These are phyloP conservation scores for Platycercus adscitus DNA, from an alignment of 2,113 vertebrate species.

Conservation along the genomic window DNA sequence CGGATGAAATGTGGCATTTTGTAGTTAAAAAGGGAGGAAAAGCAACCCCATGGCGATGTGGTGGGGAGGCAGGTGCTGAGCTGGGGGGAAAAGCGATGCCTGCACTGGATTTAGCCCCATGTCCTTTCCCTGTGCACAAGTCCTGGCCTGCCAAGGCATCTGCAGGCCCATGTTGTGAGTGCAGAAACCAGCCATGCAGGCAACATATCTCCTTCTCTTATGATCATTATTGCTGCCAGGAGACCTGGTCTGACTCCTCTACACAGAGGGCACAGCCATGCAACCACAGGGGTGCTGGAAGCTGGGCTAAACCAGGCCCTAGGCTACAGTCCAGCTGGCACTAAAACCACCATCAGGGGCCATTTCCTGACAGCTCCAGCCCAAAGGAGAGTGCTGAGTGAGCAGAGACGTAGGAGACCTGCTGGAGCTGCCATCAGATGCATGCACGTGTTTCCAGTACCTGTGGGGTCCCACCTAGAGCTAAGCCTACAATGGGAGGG, in stretches of 20 bases:
- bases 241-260: background rate
- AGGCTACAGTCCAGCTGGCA: conserved; percentile 27
- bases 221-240: accelerated
- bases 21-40: background rate
- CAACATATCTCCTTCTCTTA: background rate
- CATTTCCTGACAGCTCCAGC: background rate
- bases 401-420: background rate
- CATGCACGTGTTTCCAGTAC: background rate
- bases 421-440: background rate
- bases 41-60: accelerated
- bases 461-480: background rate
- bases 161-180: background rate
- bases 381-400: background rate
- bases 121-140: background rate
- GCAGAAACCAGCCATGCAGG: background rate
- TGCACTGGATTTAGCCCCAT: background rate
- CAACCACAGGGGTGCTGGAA: accelerated
- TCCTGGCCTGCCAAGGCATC: background rate
- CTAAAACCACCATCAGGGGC: background rate
- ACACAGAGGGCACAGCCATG: background rate
- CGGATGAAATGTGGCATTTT: background rate
- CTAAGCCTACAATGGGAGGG: background rate
- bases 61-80: background rate
- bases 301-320: background rate
- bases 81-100: accelerated